Evolutionary conservation across 2,888 invertebrate genomes (phyloP).

Genomic region (Drosophila paranaensis): DNA sequence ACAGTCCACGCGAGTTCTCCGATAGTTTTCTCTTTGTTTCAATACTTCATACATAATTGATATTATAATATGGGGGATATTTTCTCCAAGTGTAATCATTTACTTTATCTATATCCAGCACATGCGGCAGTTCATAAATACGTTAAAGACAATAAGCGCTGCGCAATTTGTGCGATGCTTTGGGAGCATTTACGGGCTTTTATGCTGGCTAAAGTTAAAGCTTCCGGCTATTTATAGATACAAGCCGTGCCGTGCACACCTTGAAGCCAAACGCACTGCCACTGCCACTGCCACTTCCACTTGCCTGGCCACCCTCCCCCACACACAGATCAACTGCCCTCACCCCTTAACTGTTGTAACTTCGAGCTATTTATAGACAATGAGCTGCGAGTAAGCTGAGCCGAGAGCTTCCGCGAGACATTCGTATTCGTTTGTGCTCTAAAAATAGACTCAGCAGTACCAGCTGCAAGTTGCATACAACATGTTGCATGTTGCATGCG

Average conservation of each 20-base stretch:
- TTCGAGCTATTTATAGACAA: conserved; percentile 45
- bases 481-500: conserved; percentile 6
- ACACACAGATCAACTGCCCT: not conserved
- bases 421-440: conserved; percentile 23
- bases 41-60: not conserved
- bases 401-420: conserved; percentile 5
- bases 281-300: too few relatives aligned
- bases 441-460: conserved; percentile 24
- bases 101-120: conserved; percentile 7
- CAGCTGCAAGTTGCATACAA: conserved; percentile 34
- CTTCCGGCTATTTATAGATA: conserved; percentile 49
- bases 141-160: conserved; percentile 61
- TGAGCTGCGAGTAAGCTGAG: conserved; percentile 11
- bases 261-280: not conserved
- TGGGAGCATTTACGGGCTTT: conserved; percentile 73
- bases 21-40: too few relatives aligned
- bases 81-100: conserved; percentile 16
- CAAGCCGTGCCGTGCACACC: not conserved
- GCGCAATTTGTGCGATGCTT: conserved; percentile 58
- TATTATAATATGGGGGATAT: not conserved
- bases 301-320: not conserved
- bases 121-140: conserved; percentile 32
- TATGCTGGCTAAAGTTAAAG: conserved; percentile 40
- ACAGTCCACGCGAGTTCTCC: too few relatives aligned
- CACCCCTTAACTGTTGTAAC: conserved; percentile 38